These are phyloP conservation scores for Cyclura pinguis DNA, from an alignment of 2,797 vertebrate genomes.

Conservation along the genomic window DNA sequence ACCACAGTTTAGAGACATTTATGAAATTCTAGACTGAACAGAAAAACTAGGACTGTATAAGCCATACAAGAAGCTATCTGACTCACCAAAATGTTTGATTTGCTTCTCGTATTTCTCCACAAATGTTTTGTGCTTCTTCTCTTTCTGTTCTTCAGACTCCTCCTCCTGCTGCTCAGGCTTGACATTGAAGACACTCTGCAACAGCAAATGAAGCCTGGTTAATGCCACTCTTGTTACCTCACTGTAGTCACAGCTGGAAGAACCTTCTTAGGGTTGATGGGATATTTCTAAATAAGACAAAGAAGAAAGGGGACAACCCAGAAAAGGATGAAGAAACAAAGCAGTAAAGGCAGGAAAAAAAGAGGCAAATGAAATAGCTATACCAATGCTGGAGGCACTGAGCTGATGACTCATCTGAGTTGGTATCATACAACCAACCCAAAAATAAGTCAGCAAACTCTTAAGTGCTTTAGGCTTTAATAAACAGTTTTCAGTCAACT, in stretches of 20 bases:
- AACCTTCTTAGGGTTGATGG: neutral
- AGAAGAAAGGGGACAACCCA: neutral
- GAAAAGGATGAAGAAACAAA: neutral
- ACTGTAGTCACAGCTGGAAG: neutral
- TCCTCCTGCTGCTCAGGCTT: slow-evolving; percentile 87
- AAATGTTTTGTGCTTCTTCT: slow-evolving; percentile 88
- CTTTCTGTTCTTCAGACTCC: slow-evolving; percentile 89
- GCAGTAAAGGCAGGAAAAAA: neutral
- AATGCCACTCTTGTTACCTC: neutral
- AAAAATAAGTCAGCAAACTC: no score
- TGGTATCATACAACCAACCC: neutral
- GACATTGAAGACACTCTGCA: slow-evolving; percentile 88
- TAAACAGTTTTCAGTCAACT: neutral
- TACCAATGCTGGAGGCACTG: neutral
- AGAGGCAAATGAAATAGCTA: neutral
- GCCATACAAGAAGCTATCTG: neutral
- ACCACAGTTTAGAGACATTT: neutral
- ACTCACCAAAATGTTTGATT: slow-evolving; percentile 90
- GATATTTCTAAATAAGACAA: neutral
- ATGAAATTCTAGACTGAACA: neutral
- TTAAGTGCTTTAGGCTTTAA: no score
- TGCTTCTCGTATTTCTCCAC: slow-evolving; percentile 86
- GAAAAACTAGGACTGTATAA: neutral
- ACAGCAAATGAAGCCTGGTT: neutral
- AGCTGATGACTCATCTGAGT: neutral